Evolutionary conservation across 1,140 invertebrate genomes (phyloP).

Genomic region (Drosophila cardini): DNA sequence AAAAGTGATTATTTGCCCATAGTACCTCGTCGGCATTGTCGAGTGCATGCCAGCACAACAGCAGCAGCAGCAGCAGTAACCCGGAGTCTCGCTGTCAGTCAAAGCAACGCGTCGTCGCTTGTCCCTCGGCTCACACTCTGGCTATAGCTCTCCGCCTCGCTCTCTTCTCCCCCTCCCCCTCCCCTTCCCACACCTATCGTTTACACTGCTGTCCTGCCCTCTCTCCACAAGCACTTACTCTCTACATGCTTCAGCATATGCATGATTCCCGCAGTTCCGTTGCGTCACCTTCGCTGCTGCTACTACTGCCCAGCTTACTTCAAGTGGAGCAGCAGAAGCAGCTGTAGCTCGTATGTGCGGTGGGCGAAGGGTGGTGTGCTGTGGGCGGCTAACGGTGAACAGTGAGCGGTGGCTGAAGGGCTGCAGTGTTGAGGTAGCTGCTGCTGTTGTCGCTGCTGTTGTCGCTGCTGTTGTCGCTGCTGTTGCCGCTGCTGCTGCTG

Average conservation of each 20-base stretch:
- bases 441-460: constrained; percentile 8
- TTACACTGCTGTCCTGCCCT: not conserved
- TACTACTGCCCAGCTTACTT: constrained; percentile 27
- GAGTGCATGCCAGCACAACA: constrained; percentile 49
- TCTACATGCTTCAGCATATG: constrained; percentile 42
- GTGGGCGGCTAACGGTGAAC: not conserved
- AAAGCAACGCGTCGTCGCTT: constrained; percentile 50
- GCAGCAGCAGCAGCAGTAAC: constrained; percentile 9
- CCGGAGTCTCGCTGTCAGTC: constrained; percentile 51
- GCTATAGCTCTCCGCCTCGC: not conserved
- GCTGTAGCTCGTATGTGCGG: not conserved
- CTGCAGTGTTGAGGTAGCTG: constrained; percentile 67
- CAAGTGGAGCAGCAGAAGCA: constrained; percentile 11
- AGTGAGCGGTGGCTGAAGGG: constrained; percentile 2
- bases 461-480: not conserved
- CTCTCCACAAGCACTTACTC: not conserved
- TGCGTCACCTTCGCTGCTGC: constrained; percentile 64
- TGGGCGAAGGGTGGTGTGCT: too few species aligned
- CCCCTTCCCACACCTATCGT: not conserved
- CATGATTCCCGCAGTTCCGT: constrained; percentile 66
- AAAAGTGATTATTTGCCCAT: too few species aligned
- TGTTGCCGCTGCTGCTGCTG: constrained; percentile 15
- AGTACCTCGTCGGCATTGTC: constrained; percentile 4
- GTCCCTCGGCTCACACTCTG: constrained; percentile 17
- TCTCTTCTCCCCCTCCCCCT: not conserved